Base-by-base conservation (phyloP, 1,140 invertebrate genomes). In the Trichogramma pretiosum region DNA sequence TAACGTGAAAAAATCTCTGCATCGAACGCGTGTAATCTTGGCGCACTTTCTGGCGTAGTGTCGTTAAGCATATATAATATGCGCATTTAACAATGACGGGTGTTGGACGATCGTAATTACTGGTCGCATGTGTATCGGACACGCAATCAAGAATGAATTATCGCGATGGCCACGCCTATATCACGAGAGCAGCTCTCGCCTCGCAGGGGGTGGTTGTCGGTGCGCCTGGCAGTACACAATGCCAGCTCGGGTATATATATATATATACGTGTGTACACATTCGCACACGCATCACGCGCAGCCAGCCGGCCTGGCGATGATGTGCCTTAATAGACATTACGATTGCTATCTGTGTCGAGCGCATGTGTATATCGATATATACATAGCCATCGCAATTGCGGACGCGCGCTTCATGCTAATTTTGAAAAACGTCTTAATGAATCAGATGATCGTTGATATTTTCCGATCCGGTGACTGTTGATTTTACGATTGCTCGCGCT, bases 91-190 rank as follows among this genome's bases (percentile, higher is more conserved):
- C n/a, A n/a, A n/a, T n/a, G n/a, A n/a, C n/a, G n/a, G n/a, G n/a
- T n/a, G n/a, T n/a, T n/a, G n/a, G n/a, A n/a, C n/a, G 11, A 19
- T 44, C 33, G 35, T 65, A 68, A 68, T 68, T 67, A 64, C 64
- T 60, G 66, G 56, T 63, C 64, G 63, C 60, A 67, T 68, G 67
- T n/a, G n/a, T 68, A 69, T 67, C 67, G 66, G 65, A 71, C 68
- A 68, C 65, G 66, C 60, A 67, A 71, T 71, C 68, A 68, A 62
- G 65, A 67, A 67, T 71, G 65, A 71, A 68, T 70, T 69, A 70
- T 67, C 58, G 61, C 48, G 48, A 46, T 2, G 43, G 55, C 60
- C 63, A 62, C 63, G 58, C 62, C 64, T 61, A 59, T 46, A 46
- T 40, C 24, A 28, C 38, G 13, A 9, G 13, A 7, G 26, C 13